Percentiles rank a stretch among this genome's conserved stretches.
phyloP scores from a whole-genome alignment of 1,140 invertebrate species.

The Coptotermes formosanus region DNA sequence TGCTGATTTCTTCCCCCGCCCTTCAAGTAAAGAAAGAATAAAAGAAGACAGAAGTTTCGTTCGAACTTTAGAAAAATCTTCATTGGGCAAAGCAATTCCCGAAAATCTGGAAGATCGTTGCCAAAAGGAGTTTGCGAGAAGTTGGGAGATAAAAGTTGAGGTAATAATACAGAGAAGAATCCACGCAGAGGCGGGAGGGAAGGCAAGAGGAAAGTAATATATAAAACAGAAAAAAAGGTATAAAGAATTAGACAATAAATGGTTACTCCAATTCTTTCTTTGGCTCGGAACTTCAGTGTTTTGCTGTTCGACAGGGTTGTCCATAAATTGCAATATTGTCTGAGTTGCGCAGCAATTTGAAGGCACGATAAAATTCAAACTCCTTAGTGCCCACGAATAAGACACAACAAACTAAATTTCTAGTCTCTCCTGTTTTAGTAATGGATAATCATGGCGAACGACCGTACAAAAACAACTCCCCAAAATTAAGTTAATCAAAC shows the following conservation, averaged over 20 bases:
- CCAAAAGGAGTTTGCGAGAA: slow-evolving; percentile 26
- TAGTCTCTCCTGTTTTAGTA: neutral
- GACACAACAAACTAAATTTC: neutral
- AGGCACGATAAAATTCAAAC: neutral
- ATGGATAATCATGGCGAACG: neutral
- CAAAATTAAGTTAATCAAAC: too few species aligned
- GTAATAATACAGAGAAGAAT: slow-evolving; percentile 29
- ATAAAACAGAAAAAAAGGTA: neutral
- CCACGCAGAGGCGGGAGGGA: neutral
- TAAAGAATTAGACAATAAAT: slow-evolving; percentile 10
- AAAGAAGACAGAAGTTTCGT: slow-evolving; percentile 7
- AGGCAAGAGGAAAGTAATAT: slow-evolving; percentile 16
- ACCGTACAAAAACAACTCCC: too few species aligned
- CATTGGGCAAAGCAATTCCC: slow-evolving; percentile 31
- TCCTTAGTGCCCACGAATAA: neutral
- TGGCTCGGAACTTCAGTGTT: neutral
- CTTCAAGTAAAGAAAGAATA: neutral
- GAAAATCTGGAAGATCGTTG: slow-evolving; percentile 29
- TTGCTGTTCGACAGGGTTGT: neutral
- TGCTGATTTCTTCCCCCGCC: slow-evolving; percentile 31
- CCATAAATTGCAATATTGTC: neutral
- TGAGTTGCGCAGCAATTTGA: neutral
- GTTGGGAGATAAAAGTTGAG: slow-evolving; percentile 30
- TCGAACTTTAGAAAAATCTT: slow-evolving; percentile 34
- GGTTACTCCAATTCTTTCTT: slow-evolving; percentile 17